Percentiles rank a stretch among this genome's conserved stretches.
phyloP scores from a whole-genome alignment of 2,113 vertebrate species.

The Craseonycteris thonglongyai region DNA sequence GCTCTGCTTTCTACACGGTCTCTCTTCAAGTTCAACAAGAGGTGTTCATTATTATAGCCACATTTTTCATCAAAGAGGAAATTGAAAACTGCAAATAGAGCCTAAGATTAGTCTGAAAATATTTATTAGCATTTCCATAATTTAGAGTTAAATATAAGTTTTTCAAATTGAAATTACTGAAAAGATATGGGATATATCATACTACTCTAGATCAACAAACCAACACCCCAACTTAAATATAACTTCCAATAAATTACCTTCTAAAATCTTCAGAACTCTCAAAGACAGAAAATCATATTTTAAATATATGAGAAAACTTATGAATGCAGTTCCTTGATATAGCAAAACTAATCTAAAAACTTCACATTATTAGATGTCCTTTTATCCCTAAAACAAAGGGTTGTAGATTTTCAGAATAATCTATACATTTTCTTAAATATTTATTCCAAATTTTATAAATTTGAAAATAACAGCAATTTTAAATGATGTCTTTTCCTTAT shows the following conservation, averaged over 20 bases:
- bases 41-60: constrained; percentile 90
- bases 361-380: background rate
- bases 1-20: constrained; percentile 92
- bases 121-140: background rate
- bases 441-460: background rate
- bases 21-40: constrained; percentile 85
- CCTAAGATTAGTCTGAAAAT: constrained; percentile 24
- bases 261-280: background rate
- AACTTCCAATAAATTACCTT: background rate
- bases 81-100: constrained; percentile 84
- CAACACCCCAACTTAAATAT: background rate
- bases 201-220: background rate
- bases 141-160: background rate
- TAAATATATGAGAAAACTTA: background rate
- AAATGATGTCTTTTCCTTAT: background rate
- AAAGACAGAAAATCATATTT: background rate
- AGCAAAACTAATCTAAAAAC: background rate
- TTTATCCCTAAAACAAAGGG: background rate
- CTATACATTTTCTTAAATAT: background rate
- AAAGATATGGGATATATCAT: background rate
- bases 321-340: background rate
- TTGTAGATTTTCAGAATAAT: background rate
- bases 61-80: constrained; percentile 97
- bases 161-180: background rate
- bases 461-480: background rate